These are phyloP conservation scores for Zaprionus obscuricornis DNA, from an alignment of 2,888 invertebrate species.

Conservation along the genomic window DNA sequence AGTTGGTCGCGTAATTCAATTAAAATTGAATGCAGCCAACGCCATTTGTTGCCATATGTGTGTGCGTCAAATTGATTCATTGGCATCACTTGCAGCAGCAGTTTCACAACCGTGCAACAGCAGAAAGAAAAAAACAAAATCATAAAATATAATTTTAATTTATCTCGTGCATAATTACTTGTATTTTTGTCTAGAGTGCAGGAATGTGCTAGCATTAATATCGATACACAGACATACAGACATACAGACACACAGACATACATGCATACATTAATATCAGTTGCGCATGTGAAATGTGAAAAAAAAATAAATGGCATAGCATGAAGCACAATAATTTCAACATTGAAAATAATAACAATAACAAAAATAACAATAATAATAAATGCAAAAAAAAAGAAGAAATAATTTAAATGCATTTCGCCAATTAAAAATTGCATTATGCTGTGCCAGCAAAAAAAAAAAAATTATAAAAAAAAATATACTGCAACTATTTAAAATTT, in stretches of 20 bases:
- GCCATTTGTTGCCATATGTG: not conserved
- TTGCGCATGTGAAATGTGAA: slow-evolving; percentile 26
- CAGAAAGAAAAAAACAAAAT: too few relatives aligned
- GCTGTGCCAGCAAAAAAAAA: slow-evolving; percentile 18
- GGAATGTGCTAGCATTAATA: slow-evolving; percentile 39
- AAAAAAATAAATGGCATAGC: slow-evolving; percentile 27
- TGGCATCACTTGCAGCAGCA: too few relatives aligned
- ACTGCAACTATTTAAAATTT: slow-evolving; percentile 14
- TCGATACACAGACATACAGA: too few relatives aligned
- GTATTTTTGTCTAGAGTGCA: slow-evolving; percentile 29
- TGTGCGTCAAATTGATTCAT: slow-evolving; percentile 42
- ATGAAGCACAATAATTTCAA: slow-evolving; percentile 13
- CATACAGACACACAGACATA: too few relatives aligned
- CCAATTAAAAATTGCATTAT: slow-evolving; percentile 52
- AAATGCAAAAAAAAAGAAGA: slow-evolving; percentile 47
- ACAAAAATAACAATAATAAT: slow-evolving; percentile 28
- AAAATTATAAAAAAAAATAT: too few relatives aligned
- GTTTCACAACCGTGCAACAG: too few relatives aligned
- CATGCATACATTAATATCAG: too few relatives aligned
- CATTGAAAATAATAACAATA: slow-evolving; percentile 19
- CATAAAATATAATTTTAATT: slow-evolving; percentile 49
- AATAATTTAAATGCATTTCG: slow-evolving; percentile 53
- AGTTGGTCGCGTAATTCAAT: slow-evolving; percentile 49
- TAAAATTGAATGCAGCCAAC: slow-evolving; percentile 54
- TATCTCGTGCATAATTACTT: slow-evolving; percentile 41